Conservation (phyloP, 2,113 vertebrate genomes). For the Brienomyrus brachyistius region DNA sequence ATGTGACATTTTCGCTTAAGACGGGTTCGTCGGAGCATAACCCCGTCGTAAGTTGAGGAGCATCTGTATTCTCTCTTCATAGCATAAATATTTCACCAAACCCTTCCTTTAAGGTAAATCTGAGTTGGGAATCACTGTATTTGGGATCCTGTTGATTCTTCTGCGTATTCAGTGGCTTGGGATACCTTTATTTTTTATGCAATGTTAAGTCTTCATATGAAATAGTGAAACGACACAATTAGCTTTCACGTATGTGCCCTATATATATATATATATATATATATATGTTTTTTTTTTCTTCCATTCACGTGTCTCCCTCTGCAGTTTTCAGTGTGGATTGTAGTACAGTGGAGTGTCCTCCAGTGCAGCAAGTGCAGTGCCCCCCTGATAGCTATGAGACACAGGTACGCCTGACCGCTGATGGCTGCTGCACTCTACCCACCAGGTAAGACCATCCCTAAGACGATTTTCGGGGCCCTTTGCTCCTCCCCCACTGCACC, state of each 20-base stretch:
- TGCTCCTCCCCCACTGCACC: background rate
- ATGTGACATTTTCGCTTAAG: background rate
- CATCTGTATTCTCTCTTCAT: background rate
- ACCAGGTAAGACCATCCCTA: slow-evolving; percentile 59
- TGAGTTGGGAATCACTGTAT: background rate
- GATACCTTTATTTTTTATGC: background rate
- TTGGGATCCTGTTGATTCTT: background rate
- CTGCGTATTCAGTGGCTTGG: background rate
- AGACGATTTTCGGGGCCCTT: background rate
- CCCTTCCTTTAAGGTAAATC: background rate
- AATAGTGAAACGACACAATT: background rate
- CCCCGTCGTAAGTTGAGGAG: background rate
- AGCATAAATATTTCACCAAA: background rate
- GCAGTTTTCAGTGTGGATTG: slow-evolving; percentile 83
- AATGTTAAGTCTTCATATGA: background rate
- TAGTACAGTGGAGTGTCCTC: slow-evolving; percentile 81
- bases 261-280: too few species aligned
- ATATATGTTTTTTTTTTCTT: background rate
- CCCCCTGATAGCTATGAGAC: slow-evolving; percentile 82
- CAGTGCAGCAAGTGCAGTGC: slow-evolving; percentile 75
- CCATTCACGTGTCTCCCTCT: background rate
- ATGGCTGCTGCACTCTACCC: slow-evolving; percentile 82
- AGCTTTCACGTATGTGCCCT: background rate
- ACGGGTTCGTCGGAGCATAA: background rate
- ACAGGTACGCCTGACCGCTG: slow-evolving; percentile 77